Base-by-base conservation (phyloP, 2,113 vertebrate species). In the Nyctibius bracteatus region DNA sequence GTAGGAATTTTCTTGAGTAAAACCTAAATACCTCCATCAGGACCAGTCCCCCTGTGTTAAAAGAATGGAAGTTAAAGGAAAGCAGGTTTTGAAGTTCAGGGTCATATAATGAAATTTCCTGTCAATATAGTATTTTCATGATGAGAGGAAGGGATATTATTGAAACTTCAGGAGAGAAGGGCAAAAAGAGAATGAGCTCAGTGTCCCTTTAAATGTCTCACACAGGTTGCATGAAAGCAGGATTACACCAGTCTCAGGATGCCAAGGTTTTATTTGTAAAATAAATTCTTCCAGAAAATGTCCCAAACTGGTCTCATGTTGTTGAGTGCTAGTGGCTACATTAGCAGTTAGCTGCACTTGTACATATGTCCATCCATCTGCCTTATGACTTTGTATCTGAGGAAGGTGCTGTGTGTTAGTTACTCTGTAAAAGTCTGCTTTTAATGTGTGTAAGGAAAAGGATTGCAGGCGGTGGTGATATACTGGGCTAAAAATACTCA, bases 291-390 rank as follows among this genome's bases (percentile, higher is more conserved):
- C 30, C 57, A 92, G 79, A 93, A 88, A 90, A 83, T 49, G 31
- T 92, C 63, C 88, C 52, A 47, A 81, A 79, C 86, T 54, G 49
- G 68, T 86, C 80, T 81, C 75, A 74, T 25, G 35, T 92, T 90
- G 70, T 82, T 52, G 82, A 93, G 86, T 78, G 77, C 61, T 91
- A 94, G 94, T 83, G 68, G 68, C 75, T 88, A 9, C 90, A 75
- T 93, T 92, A 97, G 61, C 86, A 92, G 75, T 79, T 93, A 93
- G 66, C 37, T n/a, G 47, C 2, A 0, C 24, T 35, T 92, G 70
- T 92, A 28, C 90, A 81, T 95, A 96, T 91, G 96, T 88, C 94
- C 86, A 74, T 93, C 92, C 94, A 94, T 95, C 95, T 96, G 95
- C 75, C 86, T 96, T 47, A 86, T 24, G 80, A 58, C 59, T 96